Evolutionary conservation across 2,888 invertebrate genomes (phyloP).

Genomic region (Papilio protenor): DNA sequence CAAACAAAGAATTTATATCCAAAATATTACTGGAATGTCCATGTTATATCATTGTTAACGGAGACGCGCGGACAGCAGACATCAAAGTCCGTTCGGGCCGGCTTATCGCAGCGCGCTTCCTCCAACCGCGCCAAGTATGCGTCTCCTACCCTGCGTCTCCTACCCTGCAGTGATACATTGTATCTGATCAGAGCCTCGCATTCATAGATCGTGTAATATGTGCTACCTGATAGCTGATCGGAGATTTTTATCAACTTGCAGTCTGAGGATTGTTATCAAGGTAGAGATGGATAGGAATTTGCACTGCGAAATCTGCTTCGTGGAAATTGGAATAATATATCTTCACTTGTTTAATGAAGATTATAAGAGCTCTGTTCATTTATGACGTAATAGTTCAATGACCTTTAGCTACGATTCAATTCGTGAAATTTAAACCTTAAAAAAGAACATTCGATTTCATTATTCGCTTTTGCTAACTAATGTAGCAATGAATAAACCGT

Average conservation of each 20-base stretch:
- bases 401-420: neutral
- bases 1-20: neutral
- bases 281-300: neutral
- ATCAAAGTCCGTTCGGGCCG: slow-evolving; percentile 80
- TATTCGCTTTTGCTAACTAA: neutral
- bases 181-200: slow-evolving; percentile 38
- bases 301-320: neutral
- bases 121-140: slow-evolving; percentile 75
- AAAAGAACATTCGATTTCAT: neutral
- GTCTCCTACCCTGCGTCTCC: slow-evolving; percentile 55
- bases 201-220: slow-evolving; percentile 42
- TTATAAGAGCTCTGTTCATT: no score
- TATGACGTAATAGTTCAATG: neutral
- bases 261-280: neutral
- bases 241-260: slow-evolving; percentile 33
- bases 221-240: slow-evolving; percentile 24
- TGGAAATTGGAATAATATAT: neutral
- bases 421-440: neutral
- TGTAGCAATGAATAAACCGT: slow-evolving; percentile 6
- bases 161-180: slow-evolving; percentile 36
- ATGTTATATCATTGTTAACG: slow-evolving; percentile 53
- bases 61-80: slow-evolving; percentile 82
- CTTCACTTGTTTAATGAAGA: neutral
- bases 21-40: slow-evolving; percentile 52
- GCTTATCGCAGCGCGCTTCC: slow-evolving; percentile 83